Conservation (phyloP, 2,113 vertebrate genomes). For the Fregata magnificens region DNA sequence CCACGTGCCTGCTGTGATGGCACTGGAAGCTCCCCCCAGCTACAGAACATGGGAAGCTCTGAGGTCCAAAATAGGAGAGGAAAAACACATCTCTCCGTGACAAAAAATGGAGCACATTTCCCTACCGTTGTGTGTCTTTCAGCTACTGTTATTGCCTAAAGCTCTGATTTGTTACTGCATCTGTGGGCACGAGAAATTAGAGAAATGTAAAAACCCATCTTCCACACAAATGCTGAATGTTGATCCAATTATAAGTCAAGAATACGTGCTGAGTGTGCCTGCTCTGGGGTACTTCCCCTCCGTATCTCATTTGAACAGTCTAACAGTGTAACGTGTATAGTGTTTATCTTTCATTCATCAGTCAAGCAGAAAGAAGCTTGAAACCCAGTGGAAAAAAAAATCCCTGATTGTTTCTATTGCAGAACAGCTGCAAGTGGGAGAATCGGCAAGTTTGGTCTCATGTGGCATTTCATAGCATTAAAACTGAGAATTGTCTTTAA, state of each 20-base stretch:
- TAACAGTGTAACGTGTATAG: neutral
- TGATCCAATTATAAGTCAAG: neutral
- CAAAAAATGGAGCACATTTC: neutral
- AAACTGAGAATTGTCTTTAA: neutral
- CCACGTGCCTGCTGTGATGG: neutral
- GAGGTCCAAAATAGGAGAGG: neutral
- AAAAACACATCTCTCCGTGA: neutral
- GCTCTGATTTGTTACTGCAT: neutral
- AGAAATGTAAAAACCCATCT: neutral
- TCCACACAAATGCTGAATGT: neutral
- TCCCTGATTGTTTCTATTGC: neutral
- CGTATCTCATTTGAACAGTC: neutral
- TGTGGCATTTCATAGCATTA: neutral
- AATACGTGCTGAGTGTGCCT: neutral
- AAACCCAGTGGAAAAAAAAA: neutral
- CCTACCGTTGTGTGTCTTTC: neutral
- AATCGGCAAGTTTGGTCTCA: slow-evolving; percentile 6
- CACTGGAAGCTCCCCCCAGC: neutral
- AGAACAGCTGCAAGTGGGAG: slow-evolving; percentile 24
- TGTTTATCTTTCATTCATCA: neutral
- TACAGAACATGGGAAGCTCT: neutral
- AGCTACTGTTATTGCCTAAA: neutral
- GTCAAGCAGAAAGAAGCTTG: slow-evolving; percentile 10
- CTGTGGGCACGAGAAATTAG: neutral
- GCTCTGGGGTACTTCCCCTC: neutral